Percentiles rank a stretch among this genome's conserved stretches.
phyloP scores from a whole-genome alignment of 1,140 invertebrate genomes.

The Macrostomum lignano region DNA sequence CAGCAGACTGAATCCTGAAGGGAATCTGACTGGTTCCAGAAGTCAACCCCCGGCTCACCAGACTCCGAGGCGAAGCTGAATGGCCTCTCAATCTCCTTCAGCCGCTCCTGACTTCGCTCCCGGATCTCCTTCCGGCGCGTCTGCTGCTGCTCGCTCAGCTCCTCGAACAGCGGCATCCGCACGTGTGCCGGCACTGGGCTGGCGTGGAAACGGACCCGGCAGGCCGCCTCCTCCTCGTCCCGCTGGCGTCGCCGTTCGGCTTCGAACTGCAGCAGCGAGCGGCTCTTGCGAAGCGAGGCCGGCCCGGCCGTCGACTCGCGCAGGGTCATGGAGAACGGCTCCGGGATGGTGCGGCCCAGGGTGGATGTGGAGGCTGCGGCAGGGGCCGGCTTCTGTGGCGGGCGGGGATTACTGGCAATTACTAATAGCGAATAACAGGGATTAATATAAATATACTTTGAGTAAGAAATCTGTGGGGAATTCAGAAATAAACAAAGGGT shows the following conservation, averaged over 20 bases:
- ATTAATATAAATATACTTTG: no score
- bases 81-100: constrained; percentile 9
- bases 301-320: constrained; percentile 14
- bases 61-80: no score
- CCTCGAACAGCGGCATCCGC: constrained; percentile 23
- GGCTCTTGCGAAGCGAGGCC: neutral
- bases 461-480: no score
- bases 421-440: no score
- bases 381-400: no score
- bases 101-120: constrained; percentile 14
- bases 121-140: constrained; percentile 12
- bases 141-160: constrained; percentile 21
- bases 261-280: constrained; percentile 14
- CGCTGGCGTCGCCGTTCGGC: constrained; percentile 12
- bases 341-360: no score
- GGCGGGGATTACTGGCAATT: no score
- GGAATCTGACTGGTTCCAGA: no score
- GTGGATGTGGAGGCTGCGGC: no score
- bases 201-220: constrained; percentile 25
- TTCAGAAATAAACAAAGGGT: no score
- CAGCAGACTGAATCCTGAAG: no score
- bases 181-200: constrained; percentile 24
- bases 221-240: constrained; percentile 19
- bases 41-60: no score
- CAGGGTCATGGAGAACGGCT: constrained; percentile 25